Conservation (phyloP, 2,797 vertebrate species). For the Sebastes steindachneri region DNA sequence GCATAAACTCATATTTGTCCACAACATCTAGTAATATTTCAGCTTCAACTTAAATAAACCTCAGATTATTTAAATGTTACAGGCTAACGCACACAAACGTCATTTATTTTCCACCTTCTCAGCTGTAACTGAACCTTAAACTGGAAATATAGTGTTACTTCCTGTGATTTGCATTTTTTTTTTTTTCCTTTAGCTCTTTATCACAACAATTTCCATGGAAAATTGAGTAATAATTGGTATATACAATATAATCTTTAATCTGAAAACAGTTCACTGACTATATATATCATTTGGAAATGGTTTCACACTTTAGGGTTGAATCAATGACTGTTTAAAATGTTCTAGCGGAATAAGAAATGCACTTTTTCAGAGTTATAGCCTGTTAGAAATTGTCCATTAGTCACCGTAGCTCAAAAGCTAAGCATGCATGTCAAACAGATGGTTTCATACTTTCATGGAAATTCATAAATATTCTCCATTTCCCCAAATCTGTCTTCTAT, state of each 20-base stretch:
- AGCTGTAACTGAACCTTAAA: background rate
- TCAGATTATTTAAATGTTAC: background rate
- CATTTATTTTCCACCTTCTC: background rate
- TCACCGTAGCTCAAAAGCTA: background rate
- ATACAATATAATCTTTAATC: background rate
- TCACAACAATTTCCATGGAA: background rate
- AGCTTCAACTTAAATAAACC: background rate
- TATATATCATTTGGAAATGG: background rate
- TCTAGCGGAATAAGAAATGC: background rate
- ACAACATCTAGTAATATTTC: background rate
- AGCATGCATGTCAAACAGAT: background rate
- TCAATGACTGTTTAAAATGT: too few relatives aligned
- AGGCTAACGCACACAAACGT: background rate
- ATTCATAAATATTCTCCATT: background rate
- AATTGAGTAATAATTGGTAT: background rate
- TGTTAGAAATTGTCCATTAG: background rate
- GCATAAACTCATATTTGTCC: background rate
- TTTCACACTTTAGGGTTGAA: too few relatives aligned
- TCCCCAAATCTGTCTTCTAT: too few relatives aligned
- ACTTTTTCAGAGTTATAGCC: too few relatives aligned
- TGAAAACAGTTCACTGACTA: background rate
- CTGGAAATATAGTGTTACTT: background rate
- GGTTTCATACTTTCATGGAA: background rate
- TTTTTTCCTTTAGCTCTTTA: background rate
- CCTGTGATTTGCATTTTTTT: background rate